Conservation (phyloP, 2,113 vertebrate species). For the Entomyzon cyanotis region DNA sequence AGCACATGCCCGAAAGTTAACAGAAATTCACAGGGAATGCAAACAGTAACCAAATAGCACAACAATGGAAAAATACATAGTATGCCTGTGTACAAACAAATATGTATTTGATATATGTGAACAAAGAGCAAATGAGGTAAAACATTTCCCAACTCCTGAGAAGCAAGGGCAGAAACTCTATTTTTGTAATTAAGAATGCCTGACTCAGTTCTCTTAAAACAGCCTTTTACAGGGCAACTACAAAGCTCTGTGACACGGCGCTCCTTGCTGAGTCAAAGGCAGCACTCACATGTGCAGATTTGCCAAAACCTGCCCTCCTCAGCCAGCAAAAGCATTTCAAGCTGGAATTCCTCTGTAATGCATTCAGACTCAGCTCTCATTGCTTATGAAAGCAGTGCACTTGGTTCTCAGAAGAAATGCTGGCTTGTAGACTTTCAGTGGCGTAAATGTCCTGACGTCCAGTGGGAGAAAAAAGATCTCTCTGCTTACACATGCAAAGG, state of each 20-base stretch:
- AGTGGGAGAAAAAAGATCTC: too few species aligned
- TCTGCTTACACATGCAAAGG: neutral
- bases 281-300: neutral
- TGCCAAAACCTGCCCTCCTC: conserved; percentile 30
- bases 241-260: neutral
- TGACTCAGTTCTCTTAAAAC: conserved; percentile 3
- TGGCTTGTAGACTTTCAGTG: neutral
- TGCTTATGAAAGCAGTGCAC: neutral
- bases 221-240: neutral
- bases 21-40: neutral
- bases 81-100: neutral
- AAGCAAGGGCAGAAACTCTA: neutral
- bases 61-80: neutral
- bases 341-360: neutral
- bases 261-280: conserved; percentile 34
- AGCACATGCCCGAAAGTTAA: neutral
- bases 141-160: neutral
- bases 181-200: conserved; percentile 15
- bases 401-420: neutral
- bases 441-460: neutral
- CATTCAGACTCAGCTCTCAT: neutral
- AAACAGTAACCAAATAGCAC: neutral
- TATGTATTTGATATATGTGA: neutral
- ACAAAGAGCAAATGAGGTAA: neutral
- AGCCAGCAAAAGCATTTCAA: neutral